phyloP scores from a whole-genome alignment of 2,797 vertebrate genomes.

The Clarias laeviceps region DNA sequence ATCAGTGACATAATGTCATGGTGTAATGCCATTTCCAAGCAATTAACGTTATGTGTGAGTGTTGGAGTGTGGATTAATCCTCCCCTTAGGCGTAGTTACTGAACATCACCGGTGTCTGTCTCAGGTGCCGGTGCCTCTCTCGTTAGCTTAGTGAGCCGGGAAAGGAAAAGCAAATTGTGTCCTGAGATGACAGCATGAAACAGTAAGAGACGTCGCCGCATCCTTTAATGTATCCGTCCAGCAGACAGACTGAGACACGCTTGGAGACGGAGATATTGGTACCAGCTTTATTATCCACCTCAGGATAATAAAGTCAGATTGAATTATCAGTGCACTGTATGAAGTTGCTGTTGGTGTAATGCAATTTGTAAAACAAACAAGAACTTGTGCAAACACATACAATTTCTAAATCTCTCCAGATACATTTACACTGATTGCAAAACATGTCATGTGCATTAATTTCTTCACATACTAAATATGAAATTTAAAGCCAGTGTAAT shows the following conservation, averaged over 20 bases:
- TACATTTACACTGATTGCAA: background rate
- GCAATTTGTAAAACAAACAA: background rate
- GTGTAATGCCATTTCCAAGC: background rate
- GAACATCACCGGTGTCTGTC: conserved; percentile 3
- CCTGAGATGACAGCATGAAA: conserved; percentile 39
- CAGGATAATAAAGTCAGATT: conserved; percentile 15
- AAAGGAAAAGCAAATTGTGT: conserved; percentile 41
- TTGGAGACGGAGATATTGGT: background rate
- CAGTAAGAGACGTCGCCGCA: background rate
- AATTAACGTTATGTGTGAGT: background rate
- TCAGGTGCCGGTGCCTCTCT: background rate
- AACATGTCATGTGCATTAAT: background rate
- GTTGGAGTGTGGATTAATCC: conserved; percentile 19
- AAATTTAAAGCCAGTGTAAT: background rate
- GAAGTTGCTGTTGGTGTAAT: background rate
- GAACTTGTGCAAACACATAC: background rate
- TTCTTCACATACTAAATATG: background rate
- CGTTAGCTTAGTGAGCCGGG: conserved; percentile 40
- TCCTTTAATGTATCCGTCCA: conserved; percentile 39
- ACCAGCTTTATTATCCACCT: conserved; percentile 13
- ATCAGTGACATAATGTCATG: conserved; percentile 1
- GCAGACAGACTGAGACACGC: conserved; percentile 45
- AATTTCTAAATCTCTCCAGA: background rate
- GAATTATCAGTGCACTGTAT: conserved; percentile 7
- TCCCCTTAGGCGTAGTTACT: conserved; percentile 16